Conservation (phyloP, 2,888 invertebrate species). For the Tiphia femorata region DNA sequence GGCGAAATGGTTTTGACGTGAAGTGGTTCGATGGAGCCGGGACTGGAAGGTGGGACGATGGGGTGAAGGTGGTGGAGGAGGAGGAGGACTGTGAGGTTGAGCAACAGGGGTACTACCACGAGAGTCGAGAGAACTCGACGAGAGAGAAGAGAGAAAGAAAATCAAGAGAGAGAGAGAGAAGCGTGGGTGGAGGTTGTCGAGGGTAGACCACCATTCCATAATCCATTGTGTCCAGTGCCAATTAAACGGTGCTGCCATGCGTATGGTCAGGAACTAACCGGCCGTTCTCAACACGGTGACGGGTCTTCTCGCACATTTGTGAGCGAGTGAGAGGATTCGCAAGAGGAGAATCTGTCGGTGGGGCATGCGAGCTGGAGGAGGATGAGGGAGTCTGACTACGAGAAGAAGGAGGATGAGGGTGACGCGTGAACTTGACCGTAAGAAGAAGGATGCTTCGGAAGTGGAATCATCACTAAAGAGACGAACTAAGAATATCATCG, state of each 20-base stretch:
- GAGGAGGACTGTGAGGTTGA: conserved; percentile 13
- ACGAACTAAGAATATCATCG: too few relatives aligned
- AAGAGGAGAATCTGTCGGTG: conserved; percentile 6
- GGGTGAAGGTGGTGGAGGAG: conserved; percentile 6
- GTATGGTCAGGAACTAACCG: conserved; percentile 66
- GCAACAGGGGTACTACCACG: conserved; percentile 17
- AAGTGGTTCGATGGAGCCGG: conserved; percentile 47
- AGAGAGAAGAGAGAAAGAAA: background rate
- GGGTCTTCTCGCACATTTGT: conserved; percentile 46
- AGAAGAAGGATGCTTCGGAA: too few relatives aligned
- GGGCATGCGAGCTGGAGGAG: conserved; percentile 7
- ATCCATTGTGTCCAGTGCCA: conserved; percentile 69
- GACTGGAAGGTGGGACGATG: background rate
- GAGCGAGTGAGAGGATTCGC: conserved; percentile 18
- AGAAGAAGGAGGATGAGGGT: conserved; percentile 14
- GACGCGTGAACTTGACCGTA: too few relatives aligned
- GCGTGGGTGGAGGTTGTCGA: conserved; percentile 2
- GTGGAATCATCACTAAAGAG: too few relatives aligned
- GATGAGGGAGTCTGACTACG: conserved; percentile 25
- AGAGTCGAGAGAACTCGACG: too few relatives aligned
- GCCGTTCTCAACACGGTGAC: conserved; percentile 63
- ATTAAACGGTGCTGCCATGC: conserved; percentile 69
- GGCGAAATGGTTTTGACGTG: conserved; percentile 66
- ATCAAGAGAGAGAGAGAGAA: too few relatives aligned
- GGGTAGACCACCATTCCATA: conserved; percentile 56